Evolutionary conservation across 2,888 invertebrate species (phyloP).

Genomic region (Drosophila aldrichi): DNA sequence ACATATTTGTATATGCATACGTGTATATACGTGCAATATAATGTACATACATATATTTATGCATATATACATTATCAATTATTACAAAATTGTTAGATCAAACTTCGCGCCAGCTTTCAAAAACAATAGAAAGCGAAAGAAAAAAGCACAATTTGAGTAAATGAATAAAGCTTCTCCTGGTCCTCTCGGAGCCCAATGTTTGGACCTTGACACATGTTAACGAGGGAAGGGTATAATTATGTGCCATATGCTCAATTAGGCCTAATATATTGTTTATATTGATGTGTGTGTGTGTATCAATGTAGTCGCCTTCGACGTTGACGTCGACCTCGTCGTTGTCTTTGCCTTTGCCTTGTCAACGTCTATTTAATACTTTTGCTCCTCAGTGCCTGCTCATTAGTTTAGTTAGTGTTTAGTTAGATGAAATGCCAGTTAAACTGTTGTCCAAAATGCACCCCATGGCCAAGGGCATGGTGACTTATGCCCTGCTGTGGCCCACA

Average conservation of each 20-base stretch:
- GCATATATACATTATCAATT: too few species aligned
- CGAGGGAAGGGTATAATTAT: background rate
- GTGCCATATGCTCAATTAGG: background rate
- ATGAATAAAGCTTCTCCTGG: background rate
- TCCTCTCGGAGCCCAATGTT: background rate
- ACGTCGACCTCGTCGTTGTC: background rate
- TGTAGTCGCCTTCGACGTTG: background rate
- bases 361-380: background rate
- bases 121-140: background rate
- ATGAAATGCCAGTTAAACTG: constrained; percentile 30
- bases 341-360: constrained; percentile 9
- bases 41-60: too few species aligned
- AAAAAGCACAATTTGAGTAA: constrained; percentile 5
- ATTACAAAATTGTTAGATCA: background rate
- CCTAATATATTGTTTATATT: background rate
- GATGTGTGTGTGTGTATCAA: background rate
- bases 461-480: constrained; percentile 88
- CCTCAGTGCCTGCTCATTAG: constrained; percentile 14
- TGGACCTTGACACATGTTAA: too few species aligned
- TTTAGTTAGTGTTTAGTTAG: constrained; percentile 13
- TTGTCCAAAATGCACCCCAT: constrained; percentile 80
- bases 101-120: background rate
- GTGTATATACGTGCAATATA: background rate
- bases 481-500: constrained; percentile 90
- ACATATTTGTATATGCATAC: background rate